A percentile compares a stretch with the other conserved stretches of the same genome.
phyloP scores from a whole-genome alignment of 2,888 invertebrate genomes.

The Pollenia amentaria region DNA sequence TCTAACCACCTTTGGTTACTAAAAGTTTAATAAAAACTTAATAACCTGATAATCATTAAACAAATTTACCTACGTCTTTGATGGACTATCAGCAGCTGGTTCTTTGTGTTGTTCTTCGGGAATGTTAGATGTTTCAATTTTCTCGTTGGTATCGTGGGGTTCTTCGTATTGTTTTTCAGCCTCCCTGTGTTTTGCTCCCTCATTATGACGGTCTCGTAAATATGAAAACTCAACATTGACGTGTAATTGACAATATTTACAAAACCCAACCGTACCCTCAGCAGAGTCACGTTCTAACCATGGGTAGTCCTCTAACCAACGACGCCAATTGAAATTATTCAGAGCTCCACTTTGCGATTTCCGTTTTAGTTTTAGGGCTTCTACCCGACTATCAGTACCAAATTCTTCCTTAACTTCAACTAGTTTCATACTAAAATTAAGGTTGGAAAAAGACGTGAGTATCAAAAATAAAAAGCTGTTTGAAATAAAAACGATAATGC shows the following conservation, averaged over 20 bases:
- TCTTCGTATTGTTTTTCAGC: conserved; percentile 43
- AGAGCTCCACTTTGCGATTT: conserved; percentile 76
- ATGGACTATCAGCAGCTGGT: background rate
- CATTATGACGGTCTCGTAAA: conserved; percentile 79
- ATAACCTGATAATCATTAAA: background rate
- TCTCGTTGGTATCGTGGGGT: conserved; percentile 9
- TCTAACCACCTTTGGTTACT: conserved; percentile 44
- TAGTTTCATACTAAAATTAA: conserved; percentile 56
- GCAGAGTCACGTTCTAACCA: conserved; percentile 78
- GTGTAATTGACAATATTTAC: conserved; percentile 78
- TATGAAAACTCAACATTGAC: conserved; percentile 80
- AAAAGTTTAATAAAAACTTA: background rate
- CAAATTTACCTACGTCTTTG: conserved; percentile 41
- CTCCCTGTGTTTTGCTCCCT: conserved; percentile 75
- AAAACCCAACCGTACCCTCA: conserved; percentile 77
- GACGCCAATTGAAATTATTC: conserved; percentile 80
- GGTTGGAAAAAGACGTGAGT: background rate
- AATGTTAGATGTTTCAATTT: background rate
- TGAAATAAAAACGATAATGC: too few species aligned
- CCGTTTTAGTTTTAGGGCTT: conserved; percentile 77
- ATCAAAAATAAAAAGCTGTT: background rate
- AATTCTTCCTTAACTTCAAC: conserved; percentile 79
- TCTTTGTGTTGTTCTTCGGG: conserved; percentile 39
- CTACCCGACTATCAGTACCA: conserved; percentile 77
- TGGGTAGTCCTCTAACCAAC: conserved; percentile 77